Evolutionary conservation across 1,140 invertebrate genomes (phyloP).

Genomic region (Lepidurus apus): DNA sequence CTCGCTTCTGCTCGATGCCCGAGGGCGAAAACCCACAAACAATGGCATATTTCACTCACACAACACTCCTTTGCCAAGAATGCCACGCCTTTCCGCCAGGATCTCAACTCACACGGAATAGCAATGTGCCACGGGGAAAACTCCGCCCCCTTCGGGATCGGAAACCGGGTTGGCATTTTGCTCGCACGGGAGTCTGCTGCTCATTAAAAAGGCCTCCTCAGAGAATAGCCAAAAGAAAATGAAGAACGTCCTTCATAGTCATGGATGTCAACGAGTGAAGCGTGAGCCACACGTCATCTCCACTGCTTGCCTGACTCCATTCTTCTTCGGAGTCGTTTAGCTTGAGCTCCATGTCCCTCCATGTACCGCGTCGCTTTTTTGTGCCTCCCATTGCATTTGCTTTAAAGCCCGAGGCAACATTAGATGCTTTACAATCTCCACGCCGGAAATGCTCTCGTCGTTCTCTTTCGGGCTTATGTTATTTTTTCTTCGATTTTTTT

Average conservation of each 20-base stretch:
- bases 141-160: too few species aligned
- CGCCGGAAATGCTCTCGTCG: neutral
- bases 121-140: too few species aligned
- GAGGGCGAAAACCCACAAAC: neutral
- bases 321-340: constrained; percentile 9
- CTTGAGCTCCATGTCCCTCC: neutral
- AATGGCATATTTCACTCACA: constrained; percentile 23
- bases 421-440: neutral
- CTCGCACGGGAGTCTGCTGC: too few species aligned
- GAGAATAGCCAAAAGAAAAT: neutral
- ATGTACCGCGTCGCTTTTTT: neutral
- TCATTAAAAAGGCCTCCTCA: too few species aligned
- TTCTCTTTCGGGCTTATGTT: neutral
- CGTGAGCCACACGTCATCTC: constrained; percentile 17
- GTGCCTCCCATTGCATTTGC: neutral
- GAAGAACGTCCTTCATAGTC: constrained; percentile 19
- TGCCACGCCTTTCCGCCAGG: constrained; percentile 16
- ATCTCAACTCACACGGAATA: neutral
- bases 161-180: too few species aligned
- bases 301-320: constrained; percentile 20
- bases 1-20: neutral
- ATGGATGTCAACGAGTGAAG: constrained; percentile 21
- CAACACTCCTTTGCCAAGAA: neutral
- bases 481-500: neutral
- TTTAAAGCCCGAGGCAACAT: constrained; percentile 1